Evolutionary conservation across 2,888 invertebrate genomes (phyloP).

Genomic region (Cerastis leucographa): DNA sequence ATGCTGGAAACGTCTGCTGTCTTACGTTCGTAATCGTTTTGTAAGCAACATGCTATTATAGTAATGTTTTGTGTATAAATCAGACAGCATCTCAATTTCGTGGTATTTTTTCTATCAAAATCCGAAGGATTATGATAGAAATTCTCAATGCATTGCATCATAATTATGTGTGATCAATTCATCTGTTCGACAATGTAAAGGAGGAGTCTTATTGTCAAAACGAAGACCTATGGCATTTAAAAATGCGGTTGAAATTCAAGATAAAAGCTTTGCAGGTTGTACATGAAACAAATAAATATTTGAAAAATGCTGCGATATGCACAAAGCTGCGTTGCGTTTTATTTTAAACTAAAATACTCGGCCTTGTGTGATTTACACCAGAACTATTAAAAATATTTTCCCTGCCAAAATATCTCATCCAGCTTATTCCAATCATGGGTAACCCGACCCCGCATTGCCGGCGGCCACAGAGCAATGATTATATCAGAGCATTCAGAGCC

Average conservation of each 20-base stretch:
- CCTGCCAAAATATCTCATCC: slow-evolving; percentile 25
- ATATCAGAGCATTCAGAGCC: slow-evolving; percentile 58
- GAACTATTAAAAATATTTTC: not conserved
- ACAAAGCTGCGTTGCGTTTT: not conserved
- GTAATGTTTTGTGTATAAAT: no score
- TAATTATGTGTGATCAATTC: not conserved
- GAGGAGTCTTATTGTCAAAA: not conserved
- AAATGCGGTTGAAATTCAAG: not conserved
- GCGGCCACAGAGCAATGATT: slow-evolving; percentile 64
- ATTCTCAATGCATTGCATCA: not conserved
- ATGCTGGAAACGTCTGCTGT: slow-evolving; percentile 33
- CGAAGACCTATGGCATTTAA: not conserved
- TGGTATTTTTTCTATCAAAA: not conserved
- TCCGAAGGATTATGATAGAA: not conserved
- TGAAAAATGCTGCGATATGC: not conserved
- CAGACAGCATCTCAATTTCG: not conserved
- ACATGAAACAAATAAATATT: not conserved
- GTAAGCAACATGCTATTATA: not conserved
- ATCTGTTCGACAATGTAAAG: not conserved
- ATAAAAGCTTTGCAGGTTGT: not conserved
- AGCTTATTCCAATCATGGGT: slow-evolving; percentile 31
- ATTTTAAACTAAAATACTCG: not conserved
- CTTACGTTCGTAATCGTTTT: not conserved
- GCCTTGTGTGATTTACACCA: no score
- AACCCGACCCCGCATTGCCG: slow-evolving; percentile 43